Percentiles rank a stretch among this genome's conserved stretches.
phyloP scores from a whole-genome alignment of 2,797 vertebrate genomes.

The Geotrypetes seraphini region DNA sequence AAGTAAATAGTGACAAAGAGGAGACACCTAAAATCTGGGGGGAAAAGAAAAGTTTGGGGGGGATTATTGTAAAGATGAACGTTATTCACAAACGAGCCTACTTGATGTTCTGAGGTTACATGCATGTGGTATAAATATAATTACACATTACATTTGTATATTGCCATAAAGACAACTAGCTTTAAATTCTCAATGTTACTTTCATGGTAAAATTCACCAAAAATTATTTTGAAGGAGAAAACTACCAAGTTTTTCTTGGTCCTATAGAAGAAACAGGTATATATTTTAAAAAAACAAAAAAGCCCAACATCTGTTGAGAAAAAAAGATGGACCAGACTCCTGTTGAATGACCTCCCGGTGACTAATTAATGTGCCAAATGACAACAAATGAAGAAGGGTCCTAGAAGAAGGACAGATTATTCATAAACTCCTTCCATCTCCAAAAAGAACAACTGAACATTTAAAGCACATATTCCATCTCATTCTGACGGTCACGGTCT shows the following conservation, averaged over 20 bases:
- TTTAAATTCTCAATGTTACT: background rate
- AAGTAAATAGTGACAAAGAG: too few species aligned
- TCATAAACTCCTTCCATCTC: constrained; percentile 33
- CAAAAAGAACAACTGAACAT: constrained; percentile 33
- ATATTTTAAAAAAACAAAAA: background rate
- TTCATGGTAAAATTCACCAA: background rate
- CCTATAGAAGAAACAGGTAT: rapidly evolving
- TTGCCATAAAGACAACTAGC: background rate
- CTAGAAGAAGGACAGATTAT: too few species aligned
- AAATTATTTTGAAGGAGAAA: constrained; percentile 2
- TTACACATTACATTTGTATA: background rate
- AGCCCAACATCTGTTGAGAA: background rate
- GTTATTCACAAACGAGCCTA: background rate
- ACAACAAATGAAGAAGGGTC: constrained; percentile 23
- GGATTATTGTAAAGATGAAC: too few species aligned
- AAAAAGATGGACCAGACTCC: background rate
- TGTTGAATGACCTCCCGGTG: background rate
- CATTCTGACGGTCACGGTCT: constrained; percentile 27
- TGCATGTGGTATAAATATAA: background rate
- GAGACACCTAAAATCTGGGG: too few species aligned
- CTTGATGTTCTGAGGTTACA: background rate
- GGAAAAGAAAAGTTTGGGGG: too few species aligned
- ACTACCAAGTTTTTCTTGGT: constrained; percentile 9
- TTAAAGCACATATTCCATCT: constrained; percentile 40
- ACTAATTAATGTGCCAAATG: background rate